A percentile compares a stretch with the other conserved stretches of the same genome.
phyloP scores from a whole-genome alignment of 2,113 vertebrate species.

The Xyliphius kryptos region DNA sequence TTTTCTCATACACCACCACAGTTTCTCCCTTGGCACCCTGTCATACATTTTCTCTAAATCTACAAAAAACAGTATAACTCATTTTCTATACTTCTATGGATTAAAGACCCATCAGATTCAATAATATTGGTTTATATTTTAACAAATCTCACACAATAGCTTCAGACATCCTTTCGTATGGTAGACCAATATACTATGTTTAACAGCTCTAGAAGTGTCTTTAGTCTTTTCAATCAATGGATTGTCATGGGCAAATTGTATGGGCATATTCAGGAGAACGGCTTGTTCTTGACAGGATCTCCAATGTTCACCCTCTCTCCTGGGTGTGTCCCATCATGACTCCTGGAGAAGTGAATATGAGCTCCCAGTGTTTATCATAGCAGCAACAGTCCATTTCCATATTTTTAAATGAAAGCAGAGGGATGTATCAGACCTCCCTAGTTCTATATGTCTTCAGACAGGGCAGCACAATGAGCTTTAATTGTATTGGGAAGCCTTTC shows the following conservation, averaged over 20 bases:
- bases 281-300: neutral
- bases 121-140: slow-evolving; percentile 2
- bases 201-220: neutral
- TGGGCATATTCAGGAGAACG: neutral
- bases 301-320: neutral
- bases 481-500: no score
- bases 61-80: no score
- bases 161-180: neutral
- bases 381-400: neutral
- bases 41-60: no score
- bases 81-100: no score
- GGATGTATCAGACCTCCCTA: neutral
- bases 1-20: no score
- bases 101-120: neutral
- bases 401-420: neutral
- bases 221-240: no score
- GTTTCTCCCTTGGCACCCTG: no score
- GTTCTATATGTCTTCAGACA: no score
- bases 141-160: neutral
- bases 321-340: neutral
- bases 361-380: neutral
- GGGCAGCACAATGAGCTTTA: no score
- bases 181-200: slow-evolving; percentile 1
- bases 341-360: slow-evolving; percentile 3
- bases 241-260: no score